These are phyloP conservation scores for Ennomos fuscantarius DNA, from an alignment of 2,888 invertebrate genomes.

Conservation along the genomic window DNA sequence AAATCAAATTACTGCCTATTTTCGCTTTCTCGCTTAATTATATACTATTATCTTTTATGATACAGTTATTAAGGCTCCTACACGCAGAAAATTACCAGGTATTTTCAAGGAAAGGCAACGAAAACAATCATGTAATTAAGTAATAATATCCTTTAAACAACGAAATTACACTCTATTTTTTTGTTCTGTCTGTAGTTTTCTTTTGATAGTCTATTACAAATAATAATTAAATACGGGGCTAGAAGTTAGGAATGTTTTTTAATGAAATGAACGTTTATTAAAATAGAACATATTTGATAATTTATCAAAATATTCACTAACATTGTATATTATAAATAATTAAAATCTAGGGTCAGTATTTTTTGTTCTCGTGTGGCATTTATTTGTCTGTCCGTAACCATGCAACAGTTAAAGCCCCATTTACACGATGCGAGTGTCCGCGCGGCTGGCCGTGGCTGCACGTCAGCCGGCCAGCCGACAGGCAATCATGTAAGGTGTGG, in stretches of 20 bases:
- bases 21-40: conserved; percentile 31
- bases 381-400: background rate
- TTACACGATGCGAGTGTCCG: conserved; percentile 2
- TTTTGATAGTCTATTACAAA: background rate
- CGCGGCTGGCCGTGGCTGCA: background rate
- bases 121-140: conserved; percentile 36
- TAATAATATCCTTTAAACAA: conserved; percentile 19
- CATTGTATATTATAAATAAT: no score
- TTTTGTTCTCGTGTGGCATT: no score
- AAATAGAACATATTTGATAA: no score
- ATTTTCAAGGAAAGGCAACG: conserved; percentile 16
- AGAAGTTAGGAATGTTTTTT: no score
- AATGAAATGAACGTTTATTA: background rate
- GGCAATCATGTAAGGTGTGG: conserved; percentile 19
- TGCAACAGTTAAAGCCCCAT: conserved; percentile 2
- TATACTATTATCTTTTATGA: conserved; percentile 35
- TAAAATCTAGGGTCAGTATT: no score
- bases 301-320: no score
- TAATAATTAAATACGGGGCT: no score
- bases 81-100: conserved; percentile 22
- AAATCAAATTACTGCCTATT: conserved; percentile 17
- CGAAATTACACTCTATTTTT: conserved; percentile 12
- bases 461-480: conserved; percentile 13
- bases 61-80: conserved; percentile 25
- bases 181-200: conserved; percentile 4